Base-by-base conservation (phyloP, 2,113 vertebrate genomes). In the Caranx melampygus region DNA sequence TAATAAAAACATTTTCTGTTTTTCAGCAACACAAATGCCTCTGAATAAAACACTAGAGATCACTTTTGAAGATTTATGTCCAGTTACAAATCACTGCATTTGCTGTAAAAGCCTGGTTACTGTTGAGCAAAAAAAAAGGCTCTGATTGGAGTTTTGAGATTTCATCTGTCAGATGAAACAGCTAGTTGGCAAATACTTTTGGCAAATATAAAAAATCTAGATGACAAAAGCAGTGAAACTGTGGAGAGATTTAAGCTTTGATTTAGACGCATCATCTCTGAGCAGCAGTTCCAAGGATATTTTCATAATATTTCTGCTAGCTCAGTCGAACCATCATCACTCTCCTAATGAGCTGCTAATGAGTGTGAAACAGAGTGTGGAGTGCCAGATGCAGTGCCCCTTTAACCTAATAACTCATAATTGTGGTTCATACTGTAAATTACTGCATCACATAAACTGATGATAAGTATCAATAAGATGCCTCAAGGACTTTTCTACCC, bases 331-430 rank as follows among this genome's bases (percentile, higher is more conserved):
- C 71, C 58, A 78, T 72, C 72, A 45, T 35, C 26, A 15, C 73
- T 67, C 20, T 72, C 59, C 77, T 92, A 88, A 92, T 87, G 87
- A 91, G 84, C 72, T 81, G 80, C 77, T 87, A 86, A 86, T 91
- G 87, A 89, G 86, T 81, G 78, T 87, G 86, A 86, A 88, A 80
- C 86, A 40, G 68, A 82, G 80, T 78, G 84, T 81, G 67, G 55
- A 81, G 75, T 81, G 86, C 86, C 89, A 87, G 79, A 84, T 87
- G 87, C 71, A 79, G 68, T 73, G 83, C 55, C 77, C 84, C 64
- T 89, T 88, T 83, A 88, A 84, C 87, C 86, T 81, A 79, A 86
- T 88, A 76, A 84, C 61, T 82, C 81, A 73, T 85, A 80, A 89
- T 80, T 82, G 68, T 59, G 35, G 42, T 37, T 87, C 68, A 66